phyloP scores from a whole-genome alignment of 2,797 vertebrate genomes.

The Mus spretus region DNA sequence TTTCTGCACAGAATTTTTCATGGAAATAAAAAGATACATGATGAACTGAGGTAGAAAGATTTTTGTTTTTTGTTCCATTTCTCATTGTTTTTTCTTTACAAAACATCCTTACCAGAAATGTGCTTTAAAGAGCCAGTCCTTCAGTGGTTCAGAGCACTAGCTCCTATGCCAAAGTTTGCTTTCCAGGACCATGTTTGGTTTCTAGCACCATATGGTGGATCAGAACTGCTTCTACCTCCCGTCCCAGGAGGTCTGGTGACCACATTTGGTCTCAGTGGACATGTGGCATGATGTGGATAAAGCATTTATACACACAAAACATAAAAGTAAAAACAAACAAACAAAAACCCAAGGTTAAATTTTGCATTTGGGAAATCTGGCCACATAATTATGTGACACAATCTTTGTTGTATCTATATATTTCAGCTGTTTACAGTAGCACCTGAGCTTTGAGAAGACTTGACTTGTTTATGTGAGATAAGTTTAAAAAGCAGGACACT shows the following conservation, averaged over 20 bases:
- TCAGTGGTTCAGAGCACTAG: not conserved
- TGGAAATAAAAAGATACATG: not conserved
- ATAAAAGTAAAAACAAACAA: not conserved
- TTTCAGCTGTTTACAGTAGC: not conserved
- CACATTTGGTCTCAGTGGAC: not conserved
- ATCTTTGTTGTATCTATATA: rapidly evolving
- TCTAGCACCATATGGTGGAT: not conserved
- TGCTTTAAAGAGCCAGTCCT: not conserved
- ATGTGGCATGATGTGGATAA: not conserved
- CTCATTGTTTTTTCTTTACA: not conserved
- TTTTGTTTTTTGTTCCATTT: not conserved
- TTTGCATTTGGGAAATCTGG: not conserved
- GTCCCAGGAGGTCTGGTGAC: not conserved
- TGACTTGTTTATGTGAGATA: not conserved
- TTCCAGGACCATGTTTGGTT: too few species aligned
- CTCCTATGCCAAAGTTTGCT: not conserved
- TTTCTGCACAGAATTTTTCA: not conserved
- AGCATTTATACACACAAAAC: not conserved
- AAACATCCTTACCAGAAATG: not conserved
- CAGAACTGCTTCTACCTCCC: not conserved
- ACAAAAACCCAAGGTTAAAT: not conserved
- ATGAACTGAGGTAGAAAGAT: not conserved
- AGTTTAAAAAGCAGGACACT: not conserved
- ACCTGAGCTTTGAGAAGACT: not conserved
- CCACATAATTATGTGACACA: not conserved